A percentile compares a stretch with the other conserved stretches of the same genome.
phyloP scores from a whole-genome alignment of 2,797 vertebrate genomes.

The Myotis myotis region DNA sequence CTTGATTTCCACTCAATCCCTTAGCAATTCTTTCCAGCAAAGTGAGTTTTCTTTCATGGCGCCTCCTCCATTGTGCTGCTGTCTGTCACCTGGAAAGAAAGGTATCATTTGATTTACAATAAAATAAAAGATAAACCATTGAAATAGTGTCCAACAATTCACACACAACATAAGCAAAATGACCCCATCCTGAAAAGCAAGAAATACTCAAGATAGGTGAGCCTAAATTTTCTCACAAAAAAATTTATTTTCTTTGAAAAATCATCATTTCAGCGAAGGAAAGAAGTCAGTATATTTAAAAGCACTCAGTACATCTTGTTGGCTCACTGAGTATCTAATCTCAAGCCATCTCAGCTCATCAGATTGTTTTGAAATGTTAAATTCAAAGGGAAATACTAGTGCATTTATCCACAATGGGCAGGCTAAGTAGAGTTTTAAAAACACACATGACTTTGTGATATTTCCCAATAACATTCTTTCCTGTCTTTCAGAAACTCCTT shows the following conservation, averaged over 20 bases:
- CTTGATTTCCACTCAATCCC: neutral
- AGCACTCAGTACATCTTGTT: neutral
- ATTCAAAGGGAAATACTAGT: neutral
- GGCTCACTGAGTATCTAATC: neutral
- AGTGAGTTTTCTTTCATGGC: neutral
- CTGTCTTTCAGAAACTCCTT: neutral
- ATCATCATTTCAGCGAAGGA: conserved; percentile 1
- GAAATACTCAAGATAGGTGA: neutral
- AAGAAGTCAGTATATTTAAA: neutral
- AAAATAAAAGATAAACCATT: neutral
- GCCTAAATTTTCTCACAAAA: neutral
- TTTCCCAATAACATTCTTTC: neutral
- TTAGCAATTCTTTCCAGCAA: neutral
- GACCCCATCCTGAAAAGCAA: neutral
- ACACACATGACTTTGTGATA: neutral
- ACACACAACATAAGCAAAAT: conserved; percentile 35
- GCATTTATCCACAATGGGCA: neutral
- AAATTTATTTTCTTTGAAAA: neutral
- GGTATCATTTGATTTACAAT: conserved; percentile 17
- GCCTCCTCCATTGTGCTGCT: neutral
- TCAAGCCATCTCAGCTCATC: neutral
- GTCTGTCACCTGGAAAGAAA: conserved; percentile 31
- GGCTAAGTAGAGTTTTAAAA: neutral
- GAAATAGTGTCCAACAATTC: neutral
- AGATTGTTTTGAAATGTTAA: neutral